Conservation (phyloP, 2,888 invertebrate genomes). For the Chirona hameri region DNA sequence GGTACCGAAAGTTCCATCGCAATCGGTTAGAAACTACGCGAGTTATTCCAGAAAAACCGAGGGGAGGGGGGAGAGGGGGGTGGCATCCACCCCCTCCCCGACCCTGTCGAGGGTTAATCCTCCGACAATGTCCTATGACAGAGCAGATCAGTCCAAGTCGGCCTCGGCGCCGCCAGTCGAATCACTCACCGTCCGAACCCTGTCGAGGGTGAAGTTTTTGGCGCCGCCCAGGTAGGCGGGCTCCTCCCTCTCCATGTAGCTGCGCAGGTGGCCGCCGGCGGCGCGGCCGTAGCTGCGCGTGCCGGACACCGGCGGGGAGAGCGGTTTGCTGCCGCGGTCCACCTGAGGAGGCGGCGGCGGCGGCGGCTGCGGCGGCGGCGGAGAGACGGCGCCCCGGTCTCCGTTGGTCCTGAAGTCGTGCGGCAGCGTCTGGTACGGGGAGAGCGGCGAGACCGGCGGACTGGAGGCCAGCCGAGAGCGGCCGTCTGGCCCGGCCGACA, state of each 20-base stretch:
- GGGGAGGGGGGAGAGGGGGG: too few species aligned
- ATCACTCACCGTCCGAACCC: constrained; percentile 36
- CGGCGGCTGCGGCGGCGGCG: constrained; percentile 49
- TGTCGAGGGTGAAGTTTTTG: constrained; percentile 35
- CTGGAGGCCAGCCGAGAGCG: constrained; percentile 33
- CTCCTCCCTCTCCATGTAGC: constrained; percentile 30
- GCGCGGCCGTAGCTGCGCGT: constrained; percentile 28
- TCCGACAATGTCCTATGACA: too few species aligned
- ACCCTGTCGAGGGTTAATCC: too few species aligned
- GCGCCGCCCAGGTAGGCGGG: constrained; percentile 52
- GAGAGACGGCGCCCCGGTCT: constrained; percentile 39
- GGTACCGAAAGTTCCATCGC: too few species aligned
- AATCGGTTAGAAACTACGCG: too few species aligned
- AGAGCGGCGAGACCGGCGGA: constrained; percentile 31
- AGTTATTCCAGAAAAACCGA: too few species aligned
- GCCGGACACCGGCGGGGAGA: constrained; percentile 36
- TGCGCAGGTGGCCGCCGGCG: constrained; percentile 8
- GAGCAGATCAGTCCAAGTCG: too few species aligned
- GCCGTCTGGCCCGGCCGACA: constrained; percentile 30
- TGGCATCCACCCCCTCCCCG: too few species aligned
- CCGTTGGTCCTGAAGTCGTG: constrained; percentile 35
- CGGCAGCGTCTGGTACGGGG: constrained; percentile 32
- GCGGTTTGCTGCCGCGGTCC: constrained; percentile 72
- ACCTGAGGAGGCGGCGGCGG: too few species aligned
- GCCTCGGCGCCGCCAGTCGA: not conserved